Evolutionary conservation across 1,140 invertebrate species (phyloP).

Genomic region (Eupeodes corollae): DNA sequence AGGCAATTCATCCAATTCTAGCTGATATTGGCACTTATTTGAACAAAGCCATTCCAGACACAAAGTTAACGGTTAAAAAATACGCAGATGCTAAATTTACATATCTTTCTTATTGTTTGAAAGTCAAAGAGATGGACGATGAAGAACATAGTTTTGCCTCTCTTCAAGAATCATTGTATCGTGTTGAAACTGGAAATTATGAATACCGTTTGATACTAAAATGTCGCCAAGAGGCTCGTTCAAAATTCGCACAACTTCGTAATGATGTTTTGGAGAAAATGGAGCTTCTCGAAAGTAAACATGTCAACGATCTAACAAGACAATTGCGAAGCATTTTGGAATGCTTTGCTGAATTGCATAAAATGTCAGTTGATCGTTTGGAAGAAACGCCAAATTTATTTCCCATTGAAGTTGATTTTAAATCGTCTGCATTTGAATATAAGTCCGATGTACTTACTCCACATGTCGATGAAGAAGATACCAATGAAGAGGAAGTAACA

Average conservation of each 20-base stretch:
- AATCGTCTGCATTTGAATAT: slow-evolving; percentile 82
- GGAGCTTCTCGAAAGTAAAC: slow-evolving; percentile 94
- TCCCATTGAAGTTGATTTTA: slow-evolving; percentile 93
- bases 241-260: slow-evolving; percentile 81
- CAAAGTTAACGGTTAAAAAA: slow-evolving; percentile 91
- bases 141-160: slow-evolving; percentile 91
- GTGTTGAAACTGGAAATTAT: slow-evolving; percentile 98
- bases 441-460: slow-evolving; percentile 50
- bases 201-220: slow-evolving; percentile 91
- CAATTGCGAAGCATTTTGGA: slow-evolving; percentile 70
- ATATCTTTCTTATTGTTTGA: slow-evolving; percentile 95
- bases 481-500: slow-evolving; percentile 37
- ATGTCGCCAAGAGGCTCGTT: slow-evolving; percentile 87
- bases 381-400: slow-evolving; percentile 65
- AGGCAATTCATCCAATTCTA: slow-evolving; percentile 82
- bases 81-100: slow-evolving; percentile 98
- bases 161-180: slow-evolving; percentile 91
- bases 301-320: slow-evolving; percentile 85
- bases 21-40: slow-evolving; percentile 91
- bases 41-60: slow-evolving; percentile 95
- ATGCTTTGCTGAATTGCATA: slow-evolving; percentile 66
- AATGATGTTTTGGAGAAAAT: slow-evolving; percentile 94
- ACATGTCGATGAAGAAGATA: slow-evolving; percentile 39
- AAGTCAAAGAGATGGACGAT: slow-evolving; percentile 97
- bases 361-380: slow-evolving; percentile 53